Base-by-base conservation (phyloP, 2,113 vertebrate species). In the Pan paniscus region DNA sequence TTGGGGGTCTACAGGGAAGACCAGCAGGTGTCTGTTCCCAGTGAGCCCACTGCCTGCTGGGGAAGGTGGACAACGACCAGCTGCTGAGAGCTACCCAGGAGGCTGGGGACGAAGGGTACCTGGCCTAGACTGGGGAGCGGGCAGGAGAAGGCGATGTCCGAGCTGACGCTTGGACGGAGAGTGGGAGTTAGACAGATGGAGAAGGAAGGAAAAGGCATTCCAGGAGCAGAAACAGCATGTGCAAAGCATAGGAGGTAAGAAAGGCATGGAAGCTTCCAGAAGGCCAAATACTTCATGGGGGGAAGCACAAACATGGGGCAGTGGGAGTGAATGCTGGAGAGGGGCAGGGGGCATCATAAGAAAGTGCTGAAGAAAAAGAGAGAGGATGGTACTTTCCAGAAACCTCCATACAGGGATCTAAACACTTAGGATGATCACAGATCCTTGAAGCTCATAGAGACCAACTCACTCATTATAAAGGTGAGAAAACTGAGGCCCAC, bases 231-330 rank as follows among this genome's bases (percentile, higher is more conserved):
- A 64, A 32, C 5, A 30, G 27, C 13, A 32, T 32, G 30, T 64
- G 61, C 61, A 64, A 64, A 64, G 61, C 61, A 32, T 14, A 18
- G 64, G 20, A 8, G 0, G 3, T 13, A 13, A 64, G 61, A 64
- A 64, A 64, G 61, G 61, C 61, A 30, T 64, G 30, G 67, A 4
- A 57, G 83, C 5, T 23, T 70, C 80, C 2, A 0, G 68, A 52
- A 11, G 52, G 17, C 14, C 64, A 55, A 6, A 27, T 0, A 27
- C 23, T 5, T 18, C 7, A 2, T 2, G 0, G 52, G n/a, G 18
- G 50, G 14, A 12, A 22, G 2, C 9, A 8, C 20, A n/a, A 22
- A 16, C 16, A 2, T 0, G 1, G 23, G 78, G 6, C 1, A 3
- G 50, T 3, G n/a, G 52, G 32, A n/a, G 8, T 38, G n/a, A 8